These are phyloP conservation scores for Camelus dromedarius DNA, from an alignment of 2,113 vertebrate species.

Conservation along the genomic window DNA sequence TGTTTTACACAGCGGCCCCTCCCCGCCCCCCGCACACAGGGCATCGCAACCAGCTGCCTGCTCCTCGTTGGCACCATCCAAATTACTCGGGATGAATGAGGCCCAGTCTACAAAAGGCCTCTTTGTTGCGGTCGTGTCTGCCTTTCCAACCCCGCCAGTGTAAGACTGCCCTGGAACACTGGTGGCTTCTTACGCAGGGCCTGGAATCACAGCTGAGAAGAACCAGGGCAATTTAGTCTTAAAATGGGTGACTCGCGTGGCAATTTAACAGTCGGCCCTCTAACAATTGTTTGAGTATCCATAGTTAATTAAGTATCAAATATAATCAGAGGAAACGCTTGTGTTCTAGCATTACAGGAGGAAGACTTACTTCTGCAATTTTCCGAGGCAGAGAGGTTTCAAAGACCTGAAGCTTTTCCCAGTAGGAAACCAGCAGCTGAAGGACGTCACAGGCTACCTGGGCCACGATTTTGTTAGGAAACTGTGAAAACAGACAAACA, in stretches of 20 bases:
- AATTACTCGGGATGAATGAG: conserved; percentile 66
- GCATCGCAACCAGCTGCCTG: conserved; percentile 72
- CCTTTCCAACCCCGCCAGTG: conserved; percentile 62
- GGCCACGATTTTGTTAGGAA: conserved; percentile 96
- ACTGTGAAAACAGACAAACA: conserved; percentile 87
- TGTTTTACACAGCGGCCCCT: neutral
- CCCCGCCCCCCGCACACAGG: neutral
- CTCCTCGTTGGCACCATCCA: conserved; percentile 72
- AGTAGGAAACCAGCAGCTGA: conserved; percentile 95
- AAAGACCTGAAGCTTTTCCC: conserved; percentile 94
- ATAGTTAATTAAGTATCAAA: conserved; percentile 59
- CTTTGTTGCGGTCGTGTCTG: conserved; percentile 64
- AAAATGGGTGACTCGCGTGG: neutral
- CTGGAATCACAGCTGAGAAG: conserved; percentile 59
- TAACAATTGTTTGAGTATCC: conserved; percentile 29
- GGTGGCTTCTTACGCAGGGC: conserved; percentile 41
- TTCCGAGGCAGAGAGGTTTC: conserved; percentile 93
- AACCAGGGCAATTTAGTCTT: neutral
- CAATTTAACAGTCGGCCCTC: conserved; percentile 8
- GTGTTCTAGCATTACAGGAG: conserved; percentile 18
- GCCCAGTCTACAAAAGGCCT: conserved; percentile 66
- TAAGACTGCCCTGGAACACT: conserved; percentile 52
- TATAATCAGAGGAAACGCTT: conserved; percentile 35
- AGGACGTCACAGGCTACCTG: conserved; percentile 96
- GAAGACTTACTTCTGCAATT: conserved; percentile 93